These are phyloP conservation scores for Bucco capensis DNA, from an alignment of 2,113 vertebrate species.

Conservation along the genomic window DNA sequence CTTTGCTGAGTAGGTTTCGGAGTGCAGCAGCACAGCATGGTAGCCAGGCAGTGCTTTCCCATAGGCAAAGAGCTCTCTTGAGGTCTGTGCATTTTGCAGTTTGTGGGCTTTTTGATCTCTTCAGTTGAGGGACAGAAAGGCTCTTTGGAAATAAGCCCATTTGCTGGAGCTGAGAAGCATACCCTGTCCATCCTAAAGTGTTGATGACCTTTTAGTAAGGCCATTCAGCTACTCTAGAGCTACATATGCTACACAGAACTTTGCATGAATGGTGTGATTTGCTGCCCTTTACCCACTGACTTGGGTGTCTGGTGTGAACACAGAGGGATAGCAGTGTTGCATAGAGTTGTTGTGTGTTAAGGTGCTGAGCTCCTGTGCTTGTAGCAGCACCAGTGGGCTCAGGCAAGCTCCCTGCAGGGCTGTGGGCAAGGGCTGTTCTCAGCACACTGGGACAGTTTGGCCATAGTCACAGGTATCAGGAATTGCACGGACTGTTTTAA, in stretches of 20 bases:
- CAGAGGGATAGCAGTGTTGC: background rate
- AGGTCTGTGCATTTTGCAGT: background rate
- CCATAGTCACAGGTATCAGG: background rate
- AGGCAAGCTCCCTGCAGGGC: background rate
- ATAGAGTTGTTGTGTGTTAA: rapidly evolving
- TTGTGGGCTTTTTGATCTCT: background rate
- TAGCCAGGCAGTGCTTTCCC: background rate
- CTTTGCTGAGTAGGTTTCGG: background rate
- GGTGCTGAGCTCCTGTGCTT: background rate
- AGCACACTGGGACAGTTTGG: background rate
- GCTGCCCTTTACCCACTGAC: background rate
- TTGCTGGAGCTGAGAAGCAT: background rate
- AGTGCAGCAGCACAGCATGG: background rate
- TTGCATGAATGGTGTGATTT: background rate
- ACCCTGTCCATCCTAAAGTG: background rate
- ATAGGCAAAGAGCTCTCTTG: background rate
- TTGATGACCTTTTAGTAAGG: background rate
- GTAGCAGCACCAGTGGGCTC: background rate
- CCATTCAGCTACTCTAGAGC: background rate
- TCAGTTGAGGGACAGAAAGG: background rate
- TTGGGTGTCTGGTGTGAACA: background rate
- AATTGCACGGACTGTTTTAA: background rate
- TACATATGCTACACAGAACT: rapidly evolving
- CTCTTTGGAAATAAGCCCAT: background rate
- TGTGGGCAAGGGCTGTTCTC: background rate